phyloP scores from a whole-genome alignment of 1,140 invertebrate genomes.

The Atta colombica region DNA sequence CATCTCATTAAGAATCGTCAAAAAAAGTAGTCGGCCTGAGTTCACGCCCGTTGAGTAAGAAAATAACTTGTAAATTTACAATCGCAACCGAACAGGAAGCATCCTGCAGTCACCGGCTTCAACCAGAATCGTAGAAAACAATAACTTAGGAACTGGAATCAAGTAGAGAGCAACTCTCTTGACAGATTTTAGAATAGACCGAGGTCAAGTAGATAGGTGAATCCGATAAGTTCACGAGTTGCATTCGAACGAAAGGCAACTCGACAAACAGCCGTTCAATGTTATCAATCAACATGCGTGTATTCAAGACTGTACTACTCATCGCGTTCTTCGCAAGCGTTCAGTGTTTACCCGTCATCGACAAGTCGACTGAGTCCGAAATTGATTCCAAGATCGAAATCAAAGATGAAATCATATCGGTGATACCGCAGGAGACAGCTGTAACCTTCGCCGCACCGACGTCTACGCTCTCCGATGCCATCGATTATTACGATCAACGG shows the following conservation, averaged over 20 bases:
- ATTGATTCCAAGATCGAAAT: background rate
- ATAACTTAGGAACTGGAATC: no score
- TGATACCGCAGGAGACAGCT: constrained; percentile 23
- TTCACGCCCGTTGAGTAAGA: background rate
- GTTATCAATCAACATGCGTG: constrained; percentile 79
- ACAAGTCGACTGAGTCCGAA: constrained; percentile 17
- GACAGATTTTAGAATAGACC: background rate
- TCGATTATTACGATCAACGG: constrained; percentile 88
- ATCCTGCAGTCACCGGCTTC: no score
- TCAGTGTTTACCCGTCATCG: constrained; percentile 52
- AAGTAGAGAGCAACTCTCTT: background rate
- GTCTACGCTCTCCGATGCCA: background rate
- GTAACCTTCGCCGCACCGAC: background rate
- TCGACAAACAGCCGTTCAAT: constrained; percentile 40
- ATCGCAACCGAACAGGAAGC: background rate
- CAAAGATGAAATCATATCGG: constrained; percentile 28
- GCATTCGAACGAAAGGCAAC: background rate
- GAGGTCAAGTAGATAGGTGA: background rate
- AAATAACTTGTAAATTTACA: constrained; percentile 10
- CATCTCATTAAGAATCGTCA: constrained; percentile 8
- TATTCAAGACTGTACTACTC: constrained; percentile 78
- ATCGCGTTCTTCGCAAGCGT: constrained; percentile 33
- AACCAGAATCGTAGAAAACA: background rate
- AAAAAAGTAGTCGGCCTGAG: constrained; percentile 9
- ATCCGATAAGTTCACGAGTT: background rate